A percentile compares a stretch with the other conserved stretches of the same genome.
Evolutionary conservation across 2,113 vertebrate genomes (phyloP).

Genomic region (Pelmatolapia mariae): DNA sequence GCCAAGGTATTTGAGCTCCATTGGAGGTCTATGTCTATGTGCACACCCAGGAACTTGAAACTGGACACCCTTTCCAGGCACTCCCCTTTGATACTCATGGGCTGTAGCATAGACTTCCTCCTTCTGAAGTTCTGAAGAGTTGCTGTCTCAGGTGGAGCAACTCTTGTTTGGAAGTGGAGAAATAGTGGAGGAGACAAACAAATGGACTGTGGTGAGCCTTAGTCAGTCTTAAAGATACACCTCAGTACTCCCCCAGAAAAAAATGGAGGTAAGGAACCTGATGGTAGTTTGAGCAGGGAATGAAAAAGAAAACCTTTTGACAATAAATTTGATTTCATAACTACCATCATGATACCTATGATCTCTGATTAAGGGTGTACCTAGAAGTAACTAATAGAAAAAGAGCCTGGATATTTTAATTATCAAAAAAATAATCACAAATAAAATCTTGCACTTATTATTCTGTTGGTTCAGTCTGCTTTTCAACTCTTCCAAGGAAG

Average conservation of each 20-base stretch:
- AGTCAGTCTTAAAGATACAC: neutral
- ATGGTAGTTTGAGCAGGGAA: neutral
- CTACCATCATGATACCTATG: neutral
- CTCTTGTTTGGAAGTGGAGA: neutral
- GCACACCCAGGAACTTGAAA: neutral
- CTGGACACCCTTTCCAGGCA: neutral
- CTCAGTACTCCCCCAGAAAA: neutral
- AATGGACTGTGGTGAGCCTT: accelerated
- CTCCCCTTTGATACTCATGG: neutral
- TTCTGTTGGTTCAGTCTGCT: neutral
- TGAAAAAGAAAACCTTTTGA: neutral
- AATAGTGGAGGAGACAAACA: neutral
- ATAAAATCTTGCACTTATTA: neutral
- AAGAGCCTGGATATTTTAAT: neutral
- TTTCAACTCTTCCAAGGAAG: neutral
- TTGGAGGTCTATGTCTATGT: neutral
- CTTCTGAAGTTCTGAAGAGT: neutral
- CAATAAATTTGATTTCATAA: neutral
- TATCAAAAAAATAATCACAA: neutral
- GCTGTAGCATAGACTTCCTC: neutral
- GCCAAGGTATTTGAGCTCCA: neutral
- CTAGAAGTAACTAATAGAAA: neutral
- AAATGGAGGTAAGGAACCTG: neutral
- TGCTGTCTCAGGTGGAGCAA: neutral
- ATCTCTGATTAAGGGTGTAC: neutral